Evolutionary conservation across 2,888 invertebrate genomes (phyloP).

Genomic region (Romanomermis culicivorax): DNA sequence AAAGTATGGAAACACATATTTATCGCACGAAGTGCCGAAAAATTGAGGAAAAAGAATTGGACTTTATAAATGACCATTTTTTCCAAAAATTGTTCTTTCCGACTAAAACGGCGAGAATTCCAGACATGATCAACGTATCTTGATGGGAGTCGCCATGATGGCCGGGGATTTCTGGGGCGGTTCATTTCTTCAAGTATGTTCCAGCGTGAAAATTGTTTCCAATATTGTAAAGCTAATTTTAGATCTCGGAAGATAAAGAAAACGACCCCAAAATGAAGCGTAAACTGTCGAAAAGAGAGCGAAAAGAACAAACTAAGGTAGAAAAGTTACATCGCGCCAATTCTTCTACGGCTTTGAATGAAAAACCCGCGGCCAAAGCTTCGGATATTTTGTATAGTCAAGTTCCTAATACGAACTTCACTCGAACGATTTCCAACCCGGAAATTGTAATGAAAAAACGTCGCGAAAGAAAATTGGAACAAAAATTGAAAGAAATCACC

Average conservation of each 20-base stretch:
- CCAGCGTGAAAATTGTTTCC: no score
- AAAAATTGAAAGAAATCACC: slow-evolving; percentile 50
- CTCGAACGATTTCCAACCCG: slow-evolving; percentile 94
- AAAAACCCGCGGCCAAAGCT: slow-evolving; percentile 22
- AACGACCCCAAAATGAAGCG: slow-evolving; percentile 36
- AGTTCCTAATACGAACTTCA: slow-evolving; percentile 91
- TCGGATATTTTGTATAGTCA: slow-evolving; percentile 40
- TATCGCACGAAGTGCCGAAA: no score
- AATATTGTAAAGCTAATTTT: no score
- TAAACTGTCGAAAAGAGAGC: slow-evolving; percentile 86
- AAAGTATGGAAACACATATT: no score
- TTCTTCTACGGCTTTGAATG: slow-evolving; percentile 24
- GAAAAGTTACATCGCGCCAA: slow-evolving; percentile 21
- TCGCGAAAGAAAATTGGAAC: slow-evolving; percentile 82
- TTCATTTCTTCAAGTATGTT: no score
- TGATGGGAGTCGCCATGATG: no score
- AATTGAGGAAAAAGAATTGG: no score
- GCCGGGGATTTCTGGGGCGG: no score
- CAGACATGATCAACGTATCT: no score
- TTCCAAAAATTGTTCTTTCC: no score
- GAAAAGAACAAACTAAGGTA: slow-evolving; percentile 82
- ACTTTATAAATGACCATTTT: no score
- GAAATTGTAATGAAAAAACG: slow-evolving; percentile 96
- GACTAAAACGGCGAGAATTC: no score
- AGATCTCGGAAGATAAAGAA: background rate